Evolutionary conservation across 2,888 invertebrate species (phyloP), one percentile per base, ranked within the genome.

Genomic region (Nycteola revayana): DNA sequence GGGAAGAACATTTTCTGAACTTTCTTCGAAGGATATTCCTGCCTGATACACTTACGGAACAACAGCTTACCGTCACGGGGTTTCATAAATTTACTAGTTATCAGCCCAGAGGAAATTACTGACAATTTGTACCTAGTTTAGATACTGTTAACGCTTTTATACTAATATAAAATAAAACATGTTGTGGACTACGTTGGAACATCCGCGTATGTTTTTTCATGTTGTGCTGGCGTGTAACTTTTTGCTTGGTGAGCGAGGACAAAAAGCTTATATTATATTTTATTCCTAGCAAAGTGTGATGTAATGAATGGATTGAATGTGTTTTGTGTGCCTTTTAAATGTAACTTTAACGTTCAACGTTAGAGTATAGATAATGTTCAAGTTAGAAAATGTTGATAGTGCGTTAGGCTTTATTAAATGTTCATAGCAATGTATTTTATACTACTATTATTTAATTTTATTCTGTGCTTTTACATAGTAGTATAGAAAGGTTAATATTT

Each of bases 251-350:
- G 56, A 52, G 49, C 55, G 48, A 53, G 50, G 35, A 60, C 46
- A 51, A 54, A 49, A 59, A 51, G 42, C 23, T n/a, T n/a, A 39
- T 53, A 49, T 46, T 48, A 39, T 36, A n/a, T n/a, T n/a, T 41
- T 48, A 37, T 52, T 32, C 42, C 32, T 36, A 39, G 51, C 54
- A 41, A 53, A 34, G 25, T 25, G 29, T 45, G 45, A 51, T 42
- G 55, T 48, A 53, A 44, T 38, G 50, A 45, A 36, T 34, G 49
- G 60, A 57, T 65, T 60, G 55, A 66, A 66, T 63, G 57, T 63
- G 54, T 55, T 56, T 49, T 55, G 59, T 56, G 42, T 22, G 36
- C 37, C 35, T 51, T 53, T 59, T 56, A 47, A n/a, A 25, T 32
- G 10, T 25, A 22, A 24, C n/a, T n/a, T n/a, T n/a, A n/a, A 25